Conservation (phyloP, 2,888 invertebrate genomes). For the Agonopterix heracliana region DNA sequence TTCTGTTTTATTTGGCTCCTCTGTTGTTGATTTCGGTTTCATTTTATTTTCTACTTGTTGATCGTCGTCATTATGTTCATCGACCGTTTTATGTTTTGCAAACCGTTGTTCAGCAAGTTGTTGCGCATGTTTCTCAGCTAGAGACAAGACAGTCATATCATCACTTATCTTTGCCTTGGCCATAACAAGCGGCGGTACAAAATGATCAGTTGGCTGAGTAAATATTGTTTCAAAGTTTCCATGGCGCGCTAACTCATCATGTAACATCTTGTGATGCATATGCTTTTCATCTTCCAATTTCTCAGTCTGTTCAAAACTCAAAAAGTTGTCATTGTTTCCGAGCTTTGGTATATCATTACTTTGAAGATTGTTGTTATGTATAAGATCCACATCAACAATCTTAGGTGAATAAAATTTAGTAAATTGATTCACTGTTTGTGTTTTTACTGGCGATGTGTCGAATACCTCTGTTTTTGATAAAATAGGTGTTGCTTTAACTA, state of each 20-base stretch:
- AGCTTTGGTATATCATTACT: slow-evolving; percentile 55
- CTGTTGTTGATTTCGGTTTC: slow-evolving; percentile 22
- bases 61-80: slow-evolving; percentile 19
- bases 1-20: slow-evolving; percentile 16
- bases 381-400: slow-evolving; percentile 32
- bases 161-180: slow-evolving; percentile 68
- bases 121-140: slow-evolving; percentile 68
- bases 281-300: slow-evolving; percentile 56
- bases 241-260: slow-evolving; percentile 59
- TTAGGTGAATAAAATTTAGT: slow-evolving; percentile 33
- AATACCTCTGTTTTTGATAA: neutral
- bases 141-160: slow-evolving; percentile 67
- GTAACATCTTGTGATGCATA: slow-evolving; percentile 60
- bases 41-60: neutral
- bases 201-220: slow-evolving; percentile 69
- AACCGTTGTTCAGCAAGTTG: slow-evolving; percentile 50
- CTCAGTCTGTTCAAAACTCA: slow-evolving; percentile 44
- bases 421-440: slow-evolving; percentile 12
- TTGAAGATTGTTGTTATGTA: slow-evolving; percentile 46
- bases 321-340: slow-evolving; percentile 32
- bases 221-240: slow-evolving; percentile 67
- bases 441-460: slow-evolving; percentile 7
- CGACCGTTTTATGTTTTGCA: slow-evolving; percentile 26
- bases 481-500: slow-evolving; percentile 23
- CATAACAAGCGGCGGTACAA: slow-evolving; percentile 70